Evolutionary conservation across 2,888 invertebrate genomes (phyloP), one percentile per base, ranked within the genome.

Genomic region (Harpalus rufipes): DNA sequence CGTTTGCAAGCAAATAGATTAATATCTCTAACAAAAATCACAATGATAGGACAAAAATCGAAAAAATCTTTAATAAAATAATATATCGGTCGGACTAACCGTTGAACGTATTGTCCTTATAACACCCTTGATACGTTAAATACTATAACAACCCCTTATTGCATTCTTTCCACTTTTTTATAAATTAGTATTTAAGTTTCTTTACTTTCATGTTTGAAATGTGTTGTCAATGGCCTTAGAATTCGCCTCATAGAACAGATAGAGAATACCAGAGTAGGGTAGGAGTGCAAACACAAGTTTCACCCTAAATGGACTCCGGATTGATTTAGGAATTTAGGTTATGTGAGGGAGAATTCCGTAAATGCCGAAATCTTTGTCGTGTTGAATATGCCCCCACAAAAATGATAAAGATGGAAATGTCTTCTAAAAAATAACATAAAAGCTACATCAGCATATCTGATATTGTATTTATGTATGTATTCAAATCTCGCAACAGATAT

Each of bases 391-490:
- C 44, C 44, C 44, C 1, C 10, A 51, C 44, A 32, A 32, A 32
- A 32, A 3, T 32, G 32, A 32, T 32, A 32, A 32, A 32, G 44
- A 12, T 10, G 8, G 10, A 51, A 51, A 10, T 51, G 4, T 51
- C 2, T 51, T 51, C 0, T 12, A 51, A 51, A 51, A 51, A 51
- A 51, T 51, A 51, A 51, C 44, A 51, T 51, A 32, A 32, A 32
- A 12, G 10, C 44, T 12, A 51, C 44, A 51, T 51, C 44, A 51
- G 12, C 6, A 51, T 51, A 51, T 51, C 44, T 10, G 5, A 51
- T 51, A 51, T 51, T 51, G 12, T 51, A 51, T 51, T 51, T 51
- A 51, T 51, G 44, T 51, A 51, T 51, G 44, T 51, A 51, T 51
- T 51, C 44, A 51, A 51, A 51, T 51, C 12, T 51, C 44, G 2